Conservation (phyloP, 2,888 invertebrate genomes). For the Drosophila acutilabella region DNA sequence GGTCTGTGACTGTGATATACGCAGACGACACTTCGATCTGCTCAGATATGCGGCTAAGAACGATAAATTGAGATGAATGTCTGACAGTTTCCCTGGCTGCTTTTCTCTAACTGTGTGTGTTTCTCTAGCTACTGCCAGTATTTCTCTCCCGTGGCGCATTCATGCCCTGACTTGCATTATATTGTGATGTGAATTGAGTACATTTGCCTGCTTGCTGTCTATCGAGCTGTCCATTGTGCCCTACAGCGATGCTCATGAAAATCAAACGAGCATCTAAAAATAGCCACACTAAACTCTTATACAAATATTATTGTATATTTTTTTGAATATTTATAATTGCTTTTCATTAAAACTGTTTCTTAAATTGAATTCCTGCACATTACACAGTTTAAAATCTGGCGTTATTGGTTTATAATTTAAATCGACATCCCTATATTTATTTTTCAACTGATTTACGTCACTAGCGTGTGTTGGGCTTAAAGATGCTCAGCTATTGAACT, state of each 20-base stretch:
- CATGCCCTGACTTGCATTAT: slow-evolving; percentile 6
- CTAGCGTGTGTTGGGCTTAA: background rate
- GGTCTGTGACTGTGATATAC: slow-evolving; percentile 51
- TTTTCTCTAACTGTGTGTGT: background rate
- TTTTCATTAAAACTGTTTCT: no score
- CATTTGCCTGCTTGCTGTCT: slow-evolving; percentile 67
- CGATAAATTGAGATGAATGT: slow-evolving; percentile 80
- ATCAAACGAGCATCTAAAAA: slow-evolving; percentile 5
- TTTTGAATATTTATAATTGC: no score
- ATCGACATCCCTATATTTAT: background rate
- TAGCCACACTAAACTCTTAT: no score
- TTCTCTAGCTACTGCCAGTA: background rate
- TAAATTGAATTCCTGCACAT: background rate
- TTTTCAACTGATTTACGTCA: background rate
- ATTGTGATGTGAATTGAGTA: slow-evolving; percentile 42
- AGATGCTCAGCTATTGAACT: slow-evolving; percentile 25
- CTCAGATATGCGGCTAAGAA: slow-evolving; percentile 56
- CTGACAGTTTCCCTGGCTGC: slow-evolving; percentile 39
- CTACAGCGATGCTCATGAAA: slow-evolving; percentile 17
- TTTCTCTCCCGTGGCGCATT: slow-evolving; percentile 16
- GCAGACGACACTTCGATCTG: slow-evolving; percentile 71
- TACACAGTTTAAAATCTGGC: background rate
- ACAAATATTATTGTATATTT: no score
- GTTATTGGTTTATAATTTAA: background rate
- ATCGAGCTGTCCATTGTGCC: slow-evolving; percentile 40